phyloP scores from a whole-genome alignment of 2,113 vertebrate genomes.

The Vanacampus margaritifer region DNA sequence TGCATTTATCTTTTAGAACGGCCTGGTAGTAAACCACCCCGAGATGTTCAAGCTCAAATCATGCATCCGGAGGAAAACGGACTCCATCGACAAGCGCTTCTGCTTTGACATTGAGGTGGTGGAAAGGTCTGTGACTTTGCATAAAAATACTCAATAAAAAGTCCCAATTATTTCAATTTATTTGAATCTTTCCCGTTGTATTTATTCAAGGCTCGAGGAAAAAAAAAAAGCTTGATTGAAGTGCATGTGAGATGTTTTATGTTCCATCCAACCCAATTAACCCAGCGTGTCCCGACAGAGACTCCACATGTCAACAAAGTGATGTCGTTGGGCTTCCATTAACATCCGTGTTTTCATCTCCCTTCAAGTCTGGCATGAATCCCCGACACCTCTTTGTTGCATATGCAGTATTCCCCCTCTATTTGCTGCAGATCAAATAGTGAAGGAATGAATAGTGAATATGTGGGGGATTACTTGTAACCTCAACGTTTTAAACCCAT shows the following conservation, averaged over 20 bases:
- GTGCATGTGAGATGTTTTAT: slow-evolving; percentile 17
- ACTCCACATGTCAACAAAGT: slow-evolving; percentile 16
- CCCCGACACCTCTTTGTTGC: slow-evolving; percentile 34
- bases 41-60: slow-evolving; percentile 95
- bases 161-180: no score
- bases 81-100: slow-evolving; percentile 98
- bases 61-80: slow-evolving; percentile 92
- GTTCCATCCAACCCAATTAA: slow-evolving; percentile 25
- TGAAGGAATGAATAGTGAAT: background rate
- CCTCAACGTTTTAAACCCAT: slow-evolving; percentile 47
- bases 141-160: background rate
- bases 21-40: slow-evolving; percentile 79
- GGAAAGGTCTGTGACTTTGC: slow-evolving; percentile 73
- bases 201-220: background rate
- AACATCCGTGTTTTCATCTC: slow-evolving; percentile 48
- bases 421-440: background rate
- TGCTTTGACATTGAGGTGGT: slow-evolving; percentile 96
- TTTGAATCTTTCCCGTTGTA: background rate
- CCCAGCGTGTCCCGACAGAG: slow-evolving; percentile 14
- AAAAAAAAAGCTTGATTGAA: background rate
- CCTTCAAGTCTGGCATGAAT: slow-evolving; percentile 57
- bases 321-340: slow-evolving; percentile 39
- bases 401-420: background rate
- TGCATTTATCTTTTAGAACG: slow-evolving; percentile 75
- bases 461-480: background rate